Evolutionary conservation across 2,113 vertebrate genomes (phyloP), one percentile per base, ranked within the genome.

Genomic region (Oncorhynchus tshawytscha): DNA sequence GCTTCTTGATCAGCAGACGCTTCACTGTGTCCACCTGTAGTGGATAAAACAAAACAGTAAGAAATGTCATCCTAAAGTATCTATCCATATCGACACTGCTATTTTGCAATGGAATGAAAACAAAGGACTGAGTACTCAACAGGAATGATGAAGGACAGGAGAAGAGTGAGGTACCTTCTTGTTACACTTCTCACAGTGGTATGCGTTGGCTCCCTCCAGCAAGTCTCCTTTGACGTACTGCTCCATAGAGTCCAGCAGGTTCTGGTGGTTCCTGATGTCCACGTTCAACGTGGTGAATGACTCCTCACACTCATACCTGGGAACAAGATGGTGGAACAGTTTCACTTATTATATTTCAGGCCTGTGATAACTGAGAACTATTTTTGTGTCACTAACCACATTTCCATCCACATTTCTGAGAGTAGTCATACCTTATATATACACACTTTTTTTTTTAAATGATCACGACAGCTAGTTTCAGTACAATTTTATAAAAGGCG

Each of bases 141-240:
- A 34, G 29, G 15, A 67, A 18, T 34, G n/a, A 34, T 34, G 27
- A 11, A 45, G 39, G 7, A 45, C 39, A 3, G 24, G 27, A 15
- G 25, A 31, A n/a, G 18, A 22, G 67, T 24, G 3, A 49, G n/a
- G 20, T 18, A 96, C 96, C 93, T 96, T 96, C 91, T 96, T 96
- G 92, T 96, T 96, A 90, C 96, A 96, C 91, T 96, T 96, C 90
- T 96, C 96, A 93, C 96, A 96, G 93, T 96, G 96, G 92, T 96
- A 96, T 49, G 96, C 96, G 86, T 96, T 96, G 92, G 96, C 96
- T 82, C 96, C 96, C 93, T 97, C 96, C 81, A 97, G 72, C 83
- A 97, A 87, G 85, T 97, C 96, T 89, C 96, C 96, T 89, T 97
- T 97, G 78, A 97, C 95, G 0, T 97, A 97, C 49, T 97, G 96